Evolutionary conservation across 2,888 invertebrate genomes (phyloP), one percentile per base, ranked within the genome.

Genomic region (Parnassius glacialis): DNA sequence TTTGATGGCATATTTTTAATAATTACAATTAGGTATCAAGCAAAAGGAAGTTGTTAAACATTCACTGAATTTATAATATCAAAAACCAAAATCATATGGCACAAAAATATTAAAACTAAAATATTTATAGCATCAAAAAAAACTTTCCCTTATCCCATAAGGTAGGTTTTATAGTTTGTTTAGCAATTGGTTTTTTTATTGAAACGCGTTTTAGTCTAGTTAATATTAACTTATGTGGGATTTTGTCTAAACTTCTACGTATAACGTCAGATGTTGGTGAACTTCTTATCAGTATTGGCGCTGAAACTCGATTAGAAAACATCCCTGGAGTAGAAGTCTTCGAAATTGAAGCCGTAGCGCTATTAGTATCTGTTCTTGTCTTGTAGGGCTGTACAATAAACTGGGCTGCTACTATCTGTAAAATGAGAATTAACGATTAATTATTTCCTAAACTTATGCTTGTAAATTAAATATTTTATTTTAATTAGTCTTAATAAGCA

Each of bases 311-410:
- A 25, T 43, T 53, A 7, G 53, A 20, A 20, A 54, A 9, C 50
- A 59, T 59, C 10, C 42, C 53, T 12, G 59, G 59, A 5, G 53
- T 13, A 2, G 47, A 12, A 13, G 48, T 59, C 54, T 54, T 59
- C 48, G 47, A 43, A 16, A 59, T 54, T n/a, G 59, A 20, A 43
- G 54, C 20, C n/a, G 59, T n/a, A n/a, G 59, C 48, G n/a, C 12
- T 50, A 0, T 41, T 43, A 5, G 42, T 10, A 20, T 59, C 54
- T 25, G 43, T 9, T 25, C 42, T 42, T 13, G 48, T 25, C 11
- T 53, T 54, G 12, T 53, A 48, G n/a, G 48, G 1, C 42, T 48
- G 48, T 7, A 59, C 10, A 10, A 53, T 59, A 20, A 54, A 54
- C 25, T 59, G 54, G n/a, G 59, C 13, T 42, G 59, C 48, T 16